Base-by-base conservation (phyloP, 2,797 vertebrate species). In the Periparus ater region DNA sequence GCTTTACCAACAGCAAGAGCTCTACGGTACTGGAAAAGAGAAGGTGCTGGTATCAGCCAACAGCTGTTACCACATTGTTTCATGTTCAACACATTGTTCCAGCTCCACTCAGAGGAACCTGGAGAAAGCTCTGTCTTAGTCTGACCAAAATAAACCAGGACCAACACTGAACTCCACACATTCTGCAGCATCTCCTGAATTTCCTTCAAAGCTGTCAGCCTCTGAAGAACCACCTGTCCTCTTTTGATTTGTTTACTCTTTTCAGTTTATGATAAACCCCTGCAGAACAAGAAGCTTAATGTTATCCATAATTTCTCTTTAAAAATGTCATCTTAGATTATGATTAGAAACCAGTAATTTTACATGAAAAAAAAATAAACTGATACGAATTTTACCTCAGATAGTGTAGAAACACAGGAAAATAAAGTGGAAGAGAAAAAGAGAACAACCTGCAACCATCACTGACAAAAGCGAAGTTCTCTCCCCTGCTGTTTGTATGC, bases 281-380 rank as follows among this genome's bases (percentile, higher is more conserved):
- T 7, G 3, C 0, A 36, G 6, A 85, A 60, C 3, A 65, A 67
- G 11, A 45, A 74, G 6, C 10, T 38, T 16, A 22, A 7, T 11
- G 13, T 34, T 25, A 78, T 0, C 13, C 16, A 8, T 38, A 29
- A 60, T 11, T 54, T 73, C 4, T 32, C 17, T 18, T 50, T 11
- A 26, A 58, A 57, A 48, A 53, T 32, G 18, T 22, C 17, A 50
- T 15, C 65, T 73, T 16, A 6, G 11, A n/a, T 55, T 23, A 47
- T 36, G 1, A 74, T 50, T 47, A 34, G 13, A 78, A 82, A 60
- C 5, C 7, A 71, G 3, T 17, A 20, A 25, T 8, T 55, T 30
- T 9, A 7, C 6, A 55, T 10, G 3, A 14, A 38, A 75, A 40
- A 66, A 40, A 36, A 2, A 1, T 4, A 36, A 2, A 0, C 11